Evolutionary conservation across 2,888 invertebrate genomes (phyloP).

Genomic region (Philereme vetulata): DNA sequence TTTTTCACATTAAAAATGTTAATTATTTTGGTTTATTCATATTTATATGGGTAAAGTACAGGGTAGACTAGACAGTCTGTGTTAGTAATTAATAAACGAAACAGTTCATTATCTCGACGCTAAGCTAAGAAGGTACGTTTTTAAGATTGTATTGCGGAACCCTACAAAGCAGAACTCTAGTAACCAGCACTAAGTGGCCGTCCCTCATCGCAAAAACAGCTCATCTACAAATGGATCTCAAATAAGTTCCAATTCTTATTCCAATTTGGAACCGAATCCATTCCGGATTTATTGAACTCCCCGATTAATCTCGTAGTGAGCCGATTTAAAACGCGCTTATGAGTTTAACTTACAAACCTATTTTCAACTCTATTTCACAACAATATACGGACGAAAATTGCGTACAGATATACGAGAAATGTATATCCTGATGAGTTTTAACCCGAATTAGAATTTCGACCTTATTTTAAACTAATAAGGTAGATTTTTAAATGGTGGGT

Average conservation of each 20-base stretch:
- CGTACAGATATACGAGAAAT: slow-evolving; percentile 5
- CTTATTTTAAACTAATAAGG: slow-evolving; percentile 43
- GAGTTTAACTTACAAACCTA: slow-evolving; percentile 44
- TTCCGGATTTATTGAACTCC: slow-evolving; percentile 79
- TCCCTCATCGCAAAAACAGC: slow-evolving; percentile 74
- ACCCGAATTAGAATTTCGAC: slow-evolving; percentile 36
- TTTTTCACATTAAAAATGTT: too few relatives aligned
- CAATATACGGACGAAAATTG: slow-evolving; percentile 37
- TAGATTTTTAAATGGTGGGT: slow-evolving; percentile 39
- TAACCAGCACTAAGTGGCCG: slow-evolving; percentile 30
- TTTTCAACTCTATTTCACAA: slow-evolving; percentile 39
- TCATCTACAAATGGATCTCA: slow-evolving; percentile 78
- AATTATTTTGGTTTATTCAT: too few relatives aligned
- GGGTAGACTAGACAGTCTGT: too few relatives aligned
- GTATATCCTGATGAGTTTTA: slow-evolving; percentile 63
- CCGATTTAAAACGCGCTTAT: slow-evolving; percentile 78
- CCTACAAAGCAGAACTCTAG: slow-evolving; percentile 18
- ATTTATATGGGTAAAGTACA: too few relatives aligned
- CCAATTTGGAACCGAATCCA: slow-evolving; percentile 77
- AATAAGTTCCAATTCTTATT: slow-evolving; percentile 81
- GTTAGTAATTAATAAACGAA: too few relatives aligned
- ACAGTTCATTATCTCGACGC: too few relatives aligned
- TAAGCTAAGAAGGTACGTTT: background rate
- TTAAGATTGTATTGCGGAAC: slow-evolving; percentile 9
- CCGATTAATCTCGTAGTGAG: slow-evolving; percentile 75